Evolutionary conservation across 2,888 invertebrate genomes (phyloP), one percentile per base, ranked within the genome.

Genomic region (Acheta domesticus): DNA sequence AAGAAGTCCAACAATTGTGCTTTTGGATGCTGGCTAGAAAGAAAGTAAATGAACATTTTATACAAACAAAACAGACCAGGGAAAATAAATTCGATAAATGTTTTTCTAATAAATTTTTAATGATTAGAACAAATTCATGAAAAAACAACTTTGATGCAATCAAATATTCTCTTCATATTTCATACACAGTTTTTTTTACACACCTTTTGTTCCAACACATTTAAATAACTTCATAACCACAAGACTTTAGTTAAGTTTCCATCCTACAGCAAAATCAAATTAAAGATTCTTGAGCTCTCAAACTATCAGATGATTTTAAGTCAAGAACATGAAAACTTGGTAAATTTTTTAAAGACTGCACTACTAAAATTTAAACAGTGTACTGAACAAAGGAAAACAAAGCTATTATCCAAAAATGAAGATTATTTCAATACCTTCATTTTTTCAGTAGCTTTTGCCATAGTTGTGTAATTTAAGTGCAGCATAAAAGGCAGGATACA

Each of bases 401-500:
- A n/a, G 1, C n/a, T 12, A 74, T 20, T 74, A 21, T n/a, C 74
- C 11, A 74, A 16, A 21, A 74, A 16, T 74, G 12, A 74, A 74
- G 11, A 12, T 16, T 74, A 20, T 14, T 74, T 77, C 82, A 12
- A 79, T 85, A 93, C 93, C 91, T 96, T 95, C 11, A 96, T 86
- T 85, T 94, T 95, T 82, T 93, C 93, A 1, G 93, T 89, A 81
- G 92, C 93, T 83, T 93, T 92, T 80, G 90, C 88, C 93, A 96
- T 94, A 14, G 89, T 84, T 78, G 94, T 94, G 84, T 93, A 97
- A 1, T 97, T 95, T 12, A 96, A 88, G 86, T 97, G 97, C 82
- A 97, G 92, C 97, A 98, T 98, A 84, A 96, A 92, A 4, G 97
- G 97, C 75, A 97, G 87, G 73, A 97, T 92, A 75, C 96, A 95